Evolutionary conservation across 35 echinoderm and acorn worm species (phyloP).

Genomic region (Hemicentrotus pulcherrimus): DNA sequence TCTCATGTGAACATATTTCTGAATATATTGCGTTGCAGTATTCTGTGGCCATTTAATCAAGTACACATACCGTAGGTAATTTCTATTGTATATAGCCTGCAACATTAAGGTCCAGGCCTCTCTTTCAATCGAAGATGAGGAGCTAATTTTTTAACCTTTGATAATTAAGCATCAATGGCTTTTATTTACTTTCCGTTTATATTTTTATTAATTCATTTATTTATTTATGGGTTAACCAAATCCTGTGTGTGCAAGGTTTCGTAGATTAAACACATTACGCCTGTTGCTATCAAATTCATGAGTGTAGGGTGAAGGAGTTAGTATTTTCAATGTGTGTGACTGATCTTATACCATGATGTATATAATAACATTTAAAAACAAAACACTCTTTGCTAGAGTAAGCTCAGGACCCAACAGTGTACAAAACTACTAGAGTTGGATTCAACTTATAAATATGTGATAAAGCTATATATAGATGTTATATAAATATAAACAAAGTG

Average conservation of each 20-base stretch:
- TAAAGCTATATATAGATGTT: conserved; percentile 9
- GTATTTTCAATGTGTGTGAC: conserved; percentile 26
- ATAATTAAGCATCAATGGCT: too few species aligned
- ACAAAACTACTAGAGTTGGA: conserved; percentile 27
- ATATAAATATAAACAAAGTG: conserved; percentile 34
- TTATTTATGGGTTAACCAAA: too few species aligned
- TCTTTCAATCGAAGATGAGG: background rate
- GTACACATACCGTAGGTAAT: background rate
- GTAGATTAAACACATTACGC: background rate
- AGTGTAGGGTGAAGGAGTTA: background rate
- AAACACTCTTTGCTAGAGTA: background rate
- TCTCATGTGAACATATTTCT: background rate
- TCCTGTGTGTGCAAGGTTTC: background rate
- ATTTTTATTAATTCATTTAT: too few species aligned
- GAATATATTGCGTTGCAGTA: background rate
- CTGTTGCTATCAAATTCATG: background rate
- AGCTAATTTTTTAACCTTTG: too few species aligned
- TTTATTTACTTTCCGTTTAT: too few species aligned
- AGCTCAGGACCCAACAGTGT: background rate
- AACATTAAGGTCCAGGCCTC: background rate
- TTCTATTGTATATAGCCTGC: background rate
- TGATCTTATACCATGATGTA: background rate
- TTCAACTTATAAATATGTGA: conserved; percentile 33
- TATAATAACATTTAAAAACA: background rate
- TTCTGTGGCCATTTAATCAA: background rate